phyloP scores from a whole-genome alignment of 2,113 vertebrate species.

The Hymenochirus boettgeri region DNA sequence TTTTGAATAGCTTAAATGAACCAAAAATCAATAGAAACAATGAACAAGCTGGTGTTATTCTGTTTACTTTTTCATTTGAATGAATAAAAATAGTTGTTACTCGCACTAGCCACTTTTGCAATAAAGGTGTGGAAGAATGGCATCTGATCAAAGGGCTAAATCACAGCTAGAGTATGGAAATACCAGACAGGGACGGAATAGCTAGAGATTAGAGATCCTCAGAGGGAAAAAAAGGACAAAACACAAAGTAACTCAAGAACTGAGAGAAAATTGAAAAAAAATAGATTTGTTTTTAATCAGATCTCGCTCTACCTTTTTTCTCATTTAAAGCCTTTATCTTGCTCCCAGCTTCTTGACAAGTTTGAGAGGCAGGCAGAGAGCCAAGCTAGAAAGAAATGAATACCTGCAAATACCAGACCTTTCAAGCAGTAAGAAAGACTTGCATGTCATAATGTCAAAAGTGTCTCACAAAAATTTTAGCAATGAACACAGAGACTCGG shows the following conservation, averaged over 20 bases:
- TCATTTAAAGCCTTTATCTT: constrained; percentile 44
- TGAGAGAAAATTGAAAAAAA: constrained; percentile 28
- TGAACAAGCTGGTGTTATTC: no score
- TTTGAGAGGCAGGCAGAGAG: constrained; percentile 29
- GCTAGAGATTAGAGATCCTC: constrained; percentile 8
- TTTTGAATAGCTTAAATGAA: no score
- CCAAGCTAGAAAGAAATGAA: constrained; percentile 45
- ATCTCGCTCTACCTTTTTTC: constrained; percentile 33
- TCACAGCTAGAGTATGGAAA: constrained; percentile 31
- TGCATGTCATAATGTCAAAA: constrained; percentile 26
- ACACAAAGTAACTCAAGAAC: constrained; percentile 36
- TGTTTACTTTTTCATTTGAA: no score
- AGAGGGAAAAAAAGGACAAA: constrained; percentile 26
- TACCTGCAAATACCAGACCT: constrained; percentile 41
- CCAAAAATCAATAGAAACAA: no score
- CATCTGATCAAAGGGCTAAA: constrained; percentile 22
- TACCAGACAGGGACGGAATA: constrained; percentile 20
- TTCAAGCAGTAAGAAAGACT: constrained; percentile 18
- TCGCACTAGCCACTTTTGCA: no score
- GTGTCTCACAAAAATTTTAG: constrained; percentile 38
- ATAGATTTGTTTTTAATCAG: constrained; percentile 28
- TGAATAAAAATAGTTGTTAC: no score
- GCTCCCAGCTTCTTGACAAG: constrained; percentile 41
- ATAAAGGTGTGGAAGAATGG: constrained; percentile 26
- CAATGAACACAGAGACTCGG: constrained; percentile 38